Evolutionary conservation across 2,113 vertebrate genomes (phyloP).

Genomic region (Lepisosteus osseus): DNA sequence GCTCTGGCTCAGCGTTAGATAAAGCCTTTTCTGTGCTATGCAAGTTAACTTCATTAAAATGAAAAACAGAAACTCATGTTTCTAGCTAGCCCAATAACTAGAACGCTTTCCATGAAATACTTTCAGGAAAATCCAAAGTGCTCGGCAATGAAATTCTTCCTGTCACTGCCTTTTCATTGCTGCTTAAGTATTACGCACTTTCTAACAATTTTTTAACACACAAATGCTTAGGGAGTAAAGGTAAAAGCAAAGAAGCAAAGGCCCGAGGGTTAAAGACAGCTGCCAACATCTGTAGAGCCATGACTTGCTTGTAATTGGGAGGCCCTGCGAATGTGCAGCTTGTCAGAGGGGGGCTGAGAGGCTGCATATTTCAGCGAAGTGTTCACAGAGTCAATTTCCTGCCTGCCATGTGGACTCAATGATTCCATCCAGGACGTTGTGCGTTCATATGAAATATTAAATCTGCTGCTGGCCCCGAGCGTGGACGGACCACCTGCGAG

Average conservation of each 20-base stretch:
- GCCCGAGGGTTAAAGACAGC: constrained; percentile 61
- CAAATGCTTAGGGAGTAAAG: too few relatives aligned
- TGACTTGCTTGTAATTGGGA: constrained; percentile 85
- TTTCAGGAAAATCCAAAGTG: constrained; percentile 5
- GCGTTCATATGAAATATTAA: constrained; percentile 94
- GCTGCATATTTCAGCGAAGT: constrained; percentile 88
- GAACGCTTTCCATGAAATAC: constrained; percentile 5
- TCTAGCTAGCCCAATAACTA: not conserved
- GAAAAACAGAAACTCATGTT: not conserved
- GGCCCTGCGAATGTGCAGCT: constrained; percentile 78
- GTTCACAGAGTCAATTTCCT: constrained; percentile 92
- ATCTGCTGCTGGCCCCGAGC: constrained; percentile 78
- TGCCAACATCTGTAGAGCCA: constrained; percentile 86
- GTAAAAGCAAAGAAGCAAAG: constrained; percentile 15
- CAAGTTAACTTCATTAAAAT: constrained; percentile 8
- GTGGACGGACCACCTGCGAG: constrained; percentile 92
- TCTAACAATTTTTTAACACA: too few relatives aligned
- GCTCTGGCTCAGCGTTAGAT: not conserved
- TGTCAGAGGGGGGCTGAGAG: constrained; percentile 77
- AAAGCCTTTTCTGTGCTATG: not conserved
- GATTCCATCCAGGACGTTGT: constrained; percentile 84
- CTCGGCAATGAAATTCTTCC: not conserved
- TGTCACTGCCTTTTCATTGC: not conserved
- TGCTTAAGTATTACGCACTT: not conserved
- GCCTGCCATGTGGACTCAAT: constrained; percentile 96